These are phyloP conservation scores for Rhea pennata DNA, from an alignment of 2,113 vertebrate species.

Conservation along the genomic window DNA sequence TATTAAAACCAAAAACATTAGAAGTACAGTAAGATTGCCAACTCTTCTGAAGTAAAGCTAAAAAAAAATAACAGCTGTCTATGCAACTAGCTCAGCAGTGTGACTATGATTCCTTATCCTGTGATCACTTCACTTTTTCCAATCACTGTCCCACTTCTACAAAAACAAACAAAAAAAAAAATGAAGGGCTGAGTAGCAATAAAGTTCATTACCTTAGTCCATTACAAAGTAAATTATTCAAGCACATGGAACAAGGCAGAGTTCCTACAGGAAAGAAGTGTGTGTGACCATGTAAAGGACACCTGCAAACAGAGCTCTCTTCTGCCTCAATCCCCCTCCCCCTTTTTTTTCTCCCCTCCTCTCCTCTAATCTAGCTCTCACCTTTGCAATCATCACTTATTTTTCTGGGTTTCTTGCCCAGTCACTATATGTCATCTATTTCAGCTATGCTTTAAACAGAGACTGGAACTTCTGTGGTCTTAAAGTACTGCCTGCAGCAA, in stretches of 20 bases:
- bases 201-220: background rate
- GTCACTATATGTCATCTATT: background rate
- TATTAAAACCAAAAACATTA: background rate
- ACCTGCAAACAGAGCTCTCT: background rate
- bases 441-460: background rate
- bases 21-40: background rate
- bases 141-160: too few relatives aligned
- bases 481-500: background rate
- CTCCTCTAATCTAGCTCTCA: background rate
- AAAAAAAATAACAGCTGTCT: background rate
- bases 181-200: too few relatives aligned
- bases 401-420: background rate
- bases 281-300: background rate
- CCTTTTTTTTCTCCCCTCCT: too few relatives aligned
- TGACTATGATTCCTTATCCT: background rate
- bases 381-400: background rate
- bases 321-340: background rate
- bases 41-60: background rate
- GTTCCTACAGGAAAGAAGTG: background rate
- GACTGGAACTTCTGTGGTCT: background rate
- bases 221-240: background rate
- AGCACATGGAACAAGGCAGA: background rate
- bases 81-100: background rate
- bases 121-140: too few relatives aligned
- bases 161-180: too few relatives aligned